These are phyloP conservation scores for Campylorhamphus procurvoides DNA, from an alignment of 2,113 vertebrate species.

Conservation along the genomic window DNA sequence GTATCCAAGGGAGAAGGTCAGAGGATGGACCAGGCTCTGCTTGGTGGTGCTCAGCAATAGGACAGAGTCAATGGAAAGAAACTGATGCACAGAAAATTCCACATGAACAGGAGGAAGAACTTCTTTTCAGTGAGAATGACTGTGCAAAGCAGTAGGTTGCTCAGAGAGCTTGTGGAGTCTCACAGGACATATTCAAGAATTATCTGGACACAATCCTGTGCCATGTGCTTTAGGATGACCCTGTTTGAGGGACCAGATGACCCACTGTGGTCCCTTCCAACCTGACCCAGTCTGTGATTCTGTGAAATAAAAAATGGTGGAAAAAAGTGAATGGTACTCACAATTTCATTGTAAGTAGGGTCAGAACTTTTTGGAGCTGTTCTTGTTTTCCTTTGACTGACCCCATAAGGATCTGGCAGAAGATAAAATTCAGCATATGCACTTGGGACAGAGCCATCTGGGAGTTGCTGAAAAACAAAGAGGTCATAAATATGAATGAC, in stretches of 20 bases:
- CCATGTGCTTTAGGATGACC: not conserved
- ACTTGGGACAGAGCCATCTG: slow-evolving; percentile 84
- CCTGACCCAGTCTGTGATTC: not conserved
- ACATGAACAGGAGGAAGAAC: not conserved
- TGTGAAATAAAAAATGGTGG: not conserved
- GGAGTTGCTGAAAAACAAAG: slow-evolving; percentile 74
- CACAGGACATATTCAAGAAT: not conserved
- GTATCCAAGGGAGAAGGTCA: not conserved
- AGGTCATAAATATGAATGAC: slow-evolving; percentile 61
- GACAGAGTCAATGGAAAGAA: not conserved
- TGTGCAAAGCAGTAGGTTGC: not conserved
- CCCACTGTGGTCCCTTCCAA: not conserved
- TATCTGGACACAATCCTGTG: not conserved
- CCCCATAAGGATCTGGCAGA: slow-evolving; percentile 76
- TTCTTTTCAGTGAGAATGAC: no score
- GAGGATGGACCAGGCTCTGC: not conserved
- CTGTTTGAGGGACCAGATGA: not conserved
- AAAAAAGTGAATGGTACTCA: slow-evolving; percentile 61
- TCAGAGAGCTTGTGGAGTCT: not conserved
- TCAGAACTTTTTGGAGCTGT: slow-evolving; percentile 81
- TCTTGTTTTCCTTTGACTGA: slow-evolving; percentile 83
- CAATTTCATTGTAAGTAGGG: slow-evolving; percentile 90
- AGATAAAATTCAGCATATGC: slow-evolving; percentile 84
- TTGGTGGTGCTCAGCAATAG: accelerated
- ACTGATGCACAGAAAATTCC: not conserved